Base-by-base conservation (phyloP, 2,113 vertebrate species). In the Lethenteron camtschaticum region DNA sequence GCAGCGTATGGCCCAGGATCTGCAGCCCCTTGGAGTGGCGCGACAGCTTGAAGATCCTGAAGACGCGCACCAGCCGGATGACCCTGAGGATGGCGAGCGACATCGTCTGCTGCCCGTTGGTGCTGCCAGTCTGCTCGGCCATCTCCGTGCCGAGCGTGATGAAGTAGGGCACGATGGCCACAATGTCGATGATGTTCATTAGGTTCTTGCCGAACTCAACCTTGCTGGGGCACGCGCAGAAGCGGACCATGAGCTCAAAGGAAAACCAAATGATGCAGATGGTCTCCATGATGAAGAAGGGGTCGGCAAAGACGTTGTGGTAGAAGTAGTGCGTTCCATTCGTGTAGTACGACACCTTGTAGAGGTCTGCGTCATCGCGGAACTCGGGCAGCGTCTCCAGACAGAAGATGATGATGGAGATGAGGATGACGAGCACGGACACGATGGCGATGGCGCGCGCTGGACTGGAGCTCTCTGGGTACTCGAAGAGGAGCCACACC, bases 81-180 rank as follows among this genome's bases (percentile, higher is more conserved):
- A 92, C 82, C 24, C 89, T 77, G 56, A 95, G 80, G 71, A 92
- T 84, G 70, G 88, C 89, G 74, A 95, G 74, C 0, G 88, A 86
- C 81, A 87, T 83, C 2, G 85, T 82, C 0, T 84, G 87, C 57
- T 84, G 84, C 0, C 78, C 77, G n/a, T 66, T 66, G 41, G 41
- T 7, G 41, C 41, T 41, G 41, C 78, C 82, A 75, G 81, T 81
- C 57, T 81, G 85, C 77, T 97, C 85, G 1, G 88, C 92, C 78
- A 99, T 81, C 73, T 99, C 94, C 1, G 92, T 97, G 78, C 92
- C 91, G 71, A 99, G 82, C 8, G 94, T 99, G 74, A 99, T 99
- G 81, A 99, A 99, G 71, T 99, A 99, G 88, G 94, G 94, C 90
- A 97, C 81, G 78, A 99, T 99, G 85, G 94, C 94, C 8, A 99